These are phyloP conservation scores for Lepidurus apus DNA, from an alignment of 1,140 invertebrate species.

Conservation along the genomic window DNA sequence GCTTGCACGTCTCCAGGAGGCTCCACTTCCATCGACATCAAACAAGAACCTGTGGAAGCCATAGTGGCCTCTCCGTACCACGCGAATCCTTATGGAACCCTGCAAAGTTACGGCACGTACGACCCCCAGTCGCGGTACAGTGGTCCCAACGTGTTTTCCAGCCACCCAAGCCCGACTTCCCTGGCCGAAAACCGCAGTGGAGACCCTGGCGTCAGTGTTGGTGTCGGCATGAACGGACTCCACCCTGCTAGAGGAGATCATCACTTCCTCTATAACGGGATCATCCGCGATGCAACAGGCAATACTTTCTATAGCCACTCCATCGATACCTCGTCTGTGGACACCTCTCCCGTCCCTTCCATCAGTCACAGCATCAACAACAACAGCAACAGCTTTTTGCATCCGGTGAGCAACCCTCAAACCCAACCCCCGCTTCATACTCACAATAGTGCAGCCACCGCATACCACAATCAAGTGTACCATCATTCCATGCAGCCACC, in stretches of 20 bases:
- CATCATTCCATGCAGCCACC: neutral
- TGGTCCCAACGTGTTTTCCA: neutral
- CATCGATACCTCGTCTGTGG: neutral
- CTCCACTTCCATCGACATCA: conserved; percentile 1
- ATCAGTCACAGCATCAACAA: neutral
- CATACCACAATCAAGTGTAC: conserved; percentile 1
- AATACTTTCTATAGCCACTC: conserved; percentile 10
- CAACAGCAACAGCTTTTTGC: conserved; percentile 22
- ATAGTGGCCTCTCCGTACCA: neutral
- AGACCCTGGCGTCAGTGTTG: neutral
- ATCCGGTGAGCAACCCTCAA: conserved; percentile 19
- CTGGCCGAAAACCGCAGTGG: neutral
- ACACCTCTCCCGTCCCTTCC: neutral
- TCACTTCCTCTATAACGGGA: conserved; percentile 19
- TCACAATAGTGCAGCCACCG: conserved; percentile 8
- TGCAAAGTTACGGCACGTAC: neutral
- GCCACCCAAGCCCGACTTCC: neutral
- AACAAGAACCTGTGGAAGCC: neutral
- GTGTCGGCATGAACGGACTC: conserved; percentile 7
- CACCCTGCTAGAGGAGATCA: neutral
- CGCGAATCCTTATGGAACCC: neutral
- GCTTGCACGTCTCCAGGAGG: neutral
- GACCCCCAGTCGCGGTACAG: conserved; percentile 5
- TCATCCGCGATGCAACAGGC: conserved; percentile 6
- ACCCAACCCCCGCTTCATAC: neutral